Percentiles rank a stretch among this genome's conserved stretches.
Conservation (phyloP, 1,140 invertebrate species). For the Drosophila sechellia region DNA sequence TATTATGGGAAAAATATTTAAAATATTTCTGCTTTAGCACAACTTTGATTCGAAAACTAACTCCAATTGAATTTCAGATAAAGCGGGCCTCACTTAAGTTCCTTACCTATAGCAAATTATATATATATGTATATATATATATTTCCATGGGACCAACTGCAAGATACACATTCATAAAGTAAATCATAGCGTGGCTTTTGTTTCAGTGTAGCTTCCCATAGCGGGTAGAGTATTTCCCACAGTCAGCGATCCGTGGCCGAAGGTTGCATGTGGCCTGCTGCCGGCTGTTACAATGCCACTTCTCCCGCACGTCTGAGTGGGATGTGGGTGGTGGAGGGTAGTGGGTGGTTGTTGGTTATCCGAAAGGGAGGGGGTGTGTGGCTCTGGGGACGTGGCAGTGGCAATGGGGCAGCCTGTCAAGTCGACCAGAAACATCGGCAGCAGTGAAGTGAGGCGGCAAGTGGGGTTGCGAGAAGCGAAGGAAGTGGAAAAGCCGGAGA, state of each 20-base stretch:
- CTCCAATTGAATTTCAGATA: neutral
- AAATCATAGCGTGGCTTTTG: neutral
- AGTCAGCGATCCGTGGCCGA: constrained; percentile 45
- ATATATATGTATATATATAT: no score
- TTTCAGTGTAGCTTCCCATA: constrained; percentile 2
- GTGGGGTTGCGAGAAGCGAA: neutral
- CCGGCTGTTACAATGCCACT: constrained; percentile 53
- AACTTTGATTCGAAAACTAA: no score
- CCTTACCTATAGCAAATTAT: no score
- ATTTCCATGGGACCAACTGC: no score
- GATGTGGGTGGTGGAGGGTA: neutral
- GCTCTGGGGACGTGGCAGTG: constrained; percentile 25
- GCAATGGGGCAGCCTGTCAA: constrained; percentile 60
- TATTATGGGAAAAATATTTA: neutral
- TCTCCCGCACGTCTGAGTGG: constrained; percentile 31
- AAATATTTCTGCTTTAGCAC: neutral
- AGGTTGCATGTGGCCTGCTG: constrained; percentile 63
- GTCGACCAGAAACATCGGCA: constrained; percentile 72
- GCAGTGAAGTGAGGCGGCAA: constrained; percentile 27
- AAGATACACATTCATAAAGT: no score
- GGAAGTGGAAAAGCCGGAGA: constrained; percentile 9
- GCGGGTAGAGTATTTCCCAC: constrained; percentile 33
- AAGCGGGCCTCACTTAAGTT: no score
- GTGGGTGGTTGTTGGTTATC: constrained; percentile 4
- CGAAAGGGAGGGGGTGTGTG: neutral